Base-by-base conservation (phyloP, 2,797 vertebrate genomes). In the Macropodus opercularis region DNA sequence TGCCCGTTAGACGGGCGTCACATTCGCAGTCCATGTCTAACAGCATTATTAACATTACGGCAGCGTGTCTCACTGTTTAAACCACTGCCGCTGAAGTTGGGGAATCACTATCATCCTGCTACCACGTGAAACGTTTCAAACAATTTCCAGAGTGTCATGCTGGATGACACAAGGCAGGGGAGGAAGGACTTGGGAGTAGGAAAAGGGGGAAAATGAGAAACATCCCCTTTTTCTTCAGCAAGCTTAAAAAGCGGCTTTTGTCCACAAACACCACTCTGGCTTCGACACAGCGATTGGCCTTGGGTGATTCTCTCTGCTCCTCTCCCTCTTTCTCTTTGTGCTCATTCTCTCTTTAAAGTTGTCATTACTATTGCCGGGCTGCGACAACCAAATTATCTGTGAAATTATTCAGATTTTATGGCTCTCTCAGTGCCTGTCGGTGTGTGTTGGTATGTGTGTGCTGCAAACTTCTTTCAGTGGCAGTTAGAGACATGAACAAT, bases 321-420 rank as follows among this genome's bases (percentile, higher is more conserved):
- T 52, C 40, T 29, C 68, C 44, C 40, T 52, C 63, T 31, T 46
- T 76, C 50, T 69, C 58, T 70, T 80, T 80, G 67, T 72, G 48
- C 63, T 49, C 44, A 23, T 57, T 70, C 75, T 61, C 53, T 60
- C 57, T 78, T 63, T 72, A 67, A 83, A 80, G 68, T 79, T 80
- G 64, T 77, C 73, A 72, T 71, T 77, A 66, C 64, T 63, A 57
- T 70, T 76, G 52, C 73, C 53, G 21, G 55, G 26, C 72, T 68
- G 72, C 76, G 72, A 62, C 73, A 48, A 67, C 61, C 63, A 72
- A 73, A 83, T 87, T 78, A 85, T 84, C 59, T 77, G 69, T 85
- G 74, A 77, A 85, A 82, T 81, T 67, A 87, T 84, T 84, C 67
- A 8, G 32, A 81, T 80, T 75, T 67, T 35, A 46, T 58, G 48